These are phyloP conservation scores for Haemorhous mexicanus DNA, from an alignment of 2,113 vertebrate species.

Conservation along the genomic window DNA sequence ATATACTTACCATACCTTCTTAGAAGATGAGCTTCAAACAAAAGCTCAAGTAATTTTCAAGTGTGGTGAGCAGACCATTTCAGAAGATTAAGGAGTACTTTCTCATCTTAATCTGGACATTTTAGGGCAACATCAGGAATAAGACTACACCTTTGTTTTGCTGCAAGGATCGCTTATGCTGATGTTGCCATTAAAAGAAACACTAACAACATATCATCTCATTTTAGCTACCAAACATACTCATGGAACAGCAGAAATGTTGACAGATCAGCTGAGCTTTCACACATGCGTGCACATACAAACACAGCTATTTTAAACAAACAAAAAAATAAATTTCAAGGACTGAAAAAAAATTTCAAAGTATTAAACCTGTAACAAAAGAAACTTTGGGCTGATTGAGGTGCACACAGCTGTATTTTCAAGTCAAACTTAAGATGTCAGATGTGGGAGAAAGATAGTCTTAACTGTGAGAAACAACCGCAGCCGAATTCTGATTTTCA, in stretches of 20 bases:
- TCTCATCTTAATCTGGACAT: constrained; percentile 2
- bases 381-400: constrained; percentile 72
- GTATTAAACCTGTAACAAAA: constrained; percentile 80
- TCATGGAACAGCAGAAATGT: not conserved
- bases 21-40: not conserved
- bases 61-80: not conserved
- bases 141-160: constrained; percentile 4
- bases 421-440: not conserved
- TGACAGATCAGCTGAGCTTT: constrained; percentile 1
- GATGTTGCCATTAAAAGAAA: not conserved
- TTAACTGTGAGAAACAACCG: not conserved
- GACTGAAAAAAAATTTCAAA: constrained; percentile 52
- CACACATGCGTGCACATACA: constrained; percentile 14
- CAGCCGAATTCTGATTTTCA: constrained; percentile 40
- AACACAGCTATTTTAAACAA: constrained; percentile 51
- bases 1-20: constrained; percentile 45
- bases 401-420: constrained; percentile 73
- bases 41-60: not conserved
- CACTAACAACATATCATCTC: not conserved
- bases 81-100: not conserved
- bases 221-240: constrained; percentile 17
- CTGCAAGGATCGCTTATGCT: not conserved
- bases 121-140: not conserved
- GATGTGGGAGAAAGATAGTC: not conserved
- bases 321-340: constrained; percentile 23